phyloP scores from a whole-genome alignment of 2,888 invertebrate species.

The Acronicta psi region DNA sequence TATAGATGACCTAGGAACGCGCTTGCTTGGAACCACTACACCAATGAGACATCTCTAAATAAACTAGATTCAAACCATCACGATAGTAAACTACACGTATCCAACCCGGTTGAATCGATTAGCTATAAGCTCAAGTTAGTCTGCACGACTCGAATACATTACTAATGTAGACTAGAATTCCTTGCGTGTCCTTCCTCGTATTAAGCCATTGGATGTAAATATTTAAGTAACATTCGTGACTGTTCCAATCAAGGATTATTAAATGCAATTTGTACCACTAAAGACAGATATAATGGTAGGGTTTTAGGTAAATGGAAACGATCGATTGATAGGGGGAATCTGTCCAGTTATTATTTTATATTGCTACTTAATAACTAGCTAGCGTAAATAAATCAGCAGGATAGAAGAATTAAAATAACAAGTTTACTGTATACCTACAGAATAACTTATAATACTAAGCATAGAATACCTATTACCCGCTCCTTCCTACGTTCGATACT shows the following conservation, averaged over 20 bases:
- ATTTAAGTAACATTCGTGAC: slow-evolving; percentile 17
- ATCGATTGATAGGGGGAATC: slow-evolving; percentile 4
- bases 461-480: too few relatives aligned
- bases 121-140: slow-evolving; percentile 6
- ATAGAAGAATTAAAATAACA: too few relatives aligned
- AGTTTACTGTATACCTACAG: too few relatives aligned
- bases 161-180: slow-evolving; percentile 6
- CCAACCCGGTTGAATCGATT: slow-evolving; percentile 11
- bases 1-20: too few relatives aligned
- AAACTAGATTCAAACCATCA: background rate
- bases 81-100: background rate
- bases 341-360: background rate
- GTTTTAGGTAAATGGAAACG: background rate
- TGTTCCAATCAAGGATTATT: slow-evolving; percentile 24
- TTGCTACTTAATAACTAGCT: background rate
- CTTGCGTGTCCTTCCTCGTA: slow-evolving; percentile 15
- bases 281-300: background rate
- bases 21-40: too few relatives aligned
- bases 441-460: too few relatives aligned
- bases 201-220: slow-evolving; percentile 30
- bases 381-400: too few relatives aligned
- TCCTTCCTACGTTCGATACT: too few relatives aligned
- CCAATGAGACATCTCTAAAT: background rate
- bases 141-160: slow-evolving; percentile 15
- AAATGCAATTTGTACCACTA: slow-evolving; percentile 16